These are phyloP conservation scores for Ochotona princeps DNA, from an alignment of 2,113 vertebrate genomes.

Conservation along the genomic window DNA sequence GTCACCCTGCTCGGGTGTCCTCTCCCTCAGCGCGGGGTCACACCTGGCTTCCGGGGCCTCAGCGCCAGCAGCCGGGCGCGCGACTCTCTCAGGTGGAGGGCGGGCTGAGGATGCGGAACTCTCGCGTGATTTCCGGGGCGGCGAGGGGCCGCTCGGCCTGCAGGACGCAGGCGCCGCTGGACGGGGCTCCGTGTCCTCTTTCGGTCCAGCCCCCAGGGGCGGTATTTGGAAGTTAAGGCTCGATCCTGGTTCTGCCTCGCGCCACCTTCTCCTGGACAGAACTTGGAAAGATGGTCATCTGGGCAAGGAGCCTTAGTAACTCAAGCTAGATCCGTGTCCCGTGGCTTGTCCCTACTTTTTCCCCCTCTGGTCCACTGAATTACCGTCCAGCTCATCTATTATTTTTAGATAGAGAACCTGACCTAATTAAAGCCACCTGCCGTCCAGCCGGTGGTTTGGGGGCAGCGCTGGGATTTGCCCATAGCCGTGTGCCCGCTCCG, in stretches of 20 bases:
- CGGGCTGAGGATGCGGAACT: background rate
- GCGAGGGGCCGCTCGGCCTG: accelerated
- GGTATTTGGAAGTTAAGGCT: background rate
- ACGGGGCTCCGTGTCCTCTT: accelerated
- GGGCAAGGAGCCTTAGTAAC: background rate
- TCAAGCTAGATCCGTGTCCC: background rate
- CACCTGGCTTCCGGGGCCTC: accelerated
- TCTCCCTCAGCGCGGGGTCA: background rate
- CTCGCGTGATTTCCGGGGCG: constrained; percentile 32
- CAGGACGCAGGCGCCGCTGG: constrained; percentile 59
- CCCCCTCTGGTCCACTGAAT: no score
- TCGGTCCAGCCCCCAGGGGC: accelerated
- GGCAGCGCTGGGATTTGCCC: background rate
- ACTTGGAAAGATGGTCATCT: background rate
- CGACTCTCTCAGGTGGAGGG: background rate
- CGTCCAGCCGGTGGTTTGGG: background rate
- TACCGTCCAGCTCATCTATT: background rate
- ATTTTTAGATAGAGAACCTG: background rate
- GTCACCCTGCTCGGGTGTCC: background rate
- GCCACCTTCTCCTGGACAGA: no score
- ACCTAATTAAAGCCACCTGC: no score
- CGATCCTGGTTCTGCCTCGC: accelerated
- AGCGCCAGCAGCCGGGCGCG: accelerated
- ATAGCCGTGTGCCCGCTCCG: background rate
- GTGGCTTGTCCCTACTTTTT: background rate